Base-by-base conservation (phyloP, 2,113 vertebrate genomes). In the Jacana jacana region DNA sequence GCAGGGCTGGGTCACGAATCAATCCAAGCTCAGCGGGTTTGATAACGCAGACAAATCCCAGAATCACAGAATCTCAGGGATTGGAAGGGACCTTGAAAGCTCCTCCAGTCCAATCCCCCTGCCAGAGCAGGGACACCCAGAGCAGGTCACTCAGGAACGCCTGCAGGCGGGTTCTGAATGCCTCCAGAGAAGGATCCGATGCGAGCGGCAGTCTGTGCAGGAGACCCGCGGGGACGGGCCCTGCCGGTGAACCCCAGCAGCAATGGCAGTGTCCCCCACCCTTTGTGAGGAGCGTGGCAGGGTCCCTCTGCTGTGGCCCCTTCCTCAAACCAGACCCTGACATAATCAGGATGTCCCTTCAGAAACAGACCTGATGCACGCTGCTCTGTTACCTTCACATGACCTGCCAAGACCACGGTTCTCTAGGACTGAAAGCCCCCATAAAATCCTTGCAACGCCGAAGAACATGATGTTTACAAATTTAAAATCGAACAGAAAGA, bases 231-330 rank as follows among this genome's bases (percentile, higher is more conserved):
- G 86, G 70, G 54, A 31, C 6, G 40, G 44, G 60, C 68, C 17
- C 16, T 0, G 0, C 27, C 65, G 66, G 33, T 49, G 46, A 46
- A 12, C 25, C 42, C 40, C 5, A 6, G 28, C 63, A 60, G 6
- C 17, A 46, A 76, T 0, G 0, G 27, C 66, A 7, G 48, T 9
- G 31, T 2, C 40, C 40, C 52, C 39, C 3, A 1, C 65, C 55
- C 54, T n/a, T 60, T 35, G 4, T 4, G 4, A 48, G 9, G 35
- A 72, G 35, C 1, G 0, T 1, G 9, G 0, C 2, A 8, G 31
- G 54, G 44, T 39, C n/a, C n/a, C 61, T 39, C 64, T 64, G 48
- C 79, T 35, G 75, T 48, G 48, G 58, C n/a, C 55, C 20, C 49
- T 19, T 49, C 54, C 31, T 40, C 63, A 76, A 51, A 44, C 4